Evolutionary conservation across 2,113 vertebrate species (phyloP), one percentile per base, ranked within the genome.

Genomic region (Gyps fulvus): DNA sequence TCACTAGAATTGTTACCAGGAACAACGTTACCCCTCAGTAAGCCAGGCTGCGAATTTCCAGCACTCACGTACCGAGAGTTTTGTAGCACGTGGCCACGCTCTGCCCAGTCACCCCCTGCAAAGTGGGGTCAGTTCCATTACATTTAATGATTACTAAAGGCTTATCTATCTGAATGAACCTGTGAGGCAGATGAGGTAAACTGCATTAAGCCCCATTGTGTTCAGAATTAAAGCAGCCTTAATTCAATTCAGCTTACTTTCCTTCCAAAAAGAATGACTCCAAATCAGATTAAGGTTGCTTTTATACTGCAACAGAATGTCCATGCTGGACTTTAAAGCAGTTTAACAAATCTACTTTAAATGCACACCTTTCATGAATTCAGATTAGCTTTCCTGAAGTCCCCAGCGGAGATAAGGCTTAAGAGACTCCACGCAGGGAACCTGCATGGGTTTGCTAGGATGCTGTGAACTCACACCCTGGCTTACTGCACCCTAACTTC

Each of bases 291-390:
- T 96, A 97, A 97, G 97, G 95, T 23, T 97, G 96, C 90, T 93
- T 97, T 96, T 92, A 95, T 83, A 34, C 97, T 97, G 96, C 92
- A 97, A 96, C 95, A 97, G 92, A 97, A 97, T 97, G 96, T 97
- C 95, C 96, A 97, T 97, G 97, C 88, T 97, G 95, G 96, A 94
- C 95, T 97, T 95, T 90, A 97, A 97, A 89, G 65, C 96, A 96
- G 92, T 96, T 93, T 93, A 97, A 96, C 95, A 97, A 84, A 97
- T 97, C 96, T 96, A 63, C 95, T 93, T 95, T 94, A 62, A 90
- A 93, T 78, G 72, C 76, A 94, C 94, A 97, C 88, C 92, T 97
- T 95, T 95, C 93, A 63, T 93, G 66, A 78, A 96, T 94, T 96
- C 2, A 0, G n/a, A 94, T 87, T 86, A 59, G 32, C 38, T 90